Conservation (phyloP, 2,888 invertebrate species). For the Ferrisia virgata region DNA sequence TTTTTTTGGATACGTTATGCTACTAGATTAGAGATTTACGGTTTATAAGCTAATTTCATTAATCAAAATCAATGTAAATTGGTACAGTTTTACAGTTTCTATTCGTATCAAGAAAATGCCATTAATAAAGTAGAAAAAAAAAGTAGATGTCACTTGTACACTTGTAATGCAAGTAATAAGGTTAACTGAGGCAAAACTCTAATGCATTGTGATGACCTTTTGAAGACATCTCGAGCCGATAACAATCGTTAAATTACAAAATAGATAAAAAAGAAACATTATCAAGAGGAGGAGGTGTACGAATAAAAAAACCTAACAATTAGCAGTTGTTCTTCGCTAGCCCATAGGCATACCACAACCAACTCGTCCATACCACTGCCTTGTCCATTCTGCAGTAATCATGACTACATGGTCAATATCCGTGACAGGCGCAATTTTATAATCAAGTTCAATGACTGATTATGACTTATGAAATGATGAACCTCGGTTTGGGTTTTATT, state of each 20-base stretch:
- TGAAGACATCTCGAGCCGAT: constrained; percentile 1
- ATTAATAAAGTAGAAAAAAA: too few relatives aligned
- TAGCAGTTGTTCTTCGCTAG: background rate
- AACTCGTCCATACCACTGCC: background rate
- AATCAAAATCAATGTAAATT: too few relatives aligned
- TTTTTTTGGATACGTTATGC: too few relatives aligned
- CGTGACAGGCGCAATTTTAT: constrained; percentile 23
- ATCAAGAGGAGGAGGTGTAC: background rate
- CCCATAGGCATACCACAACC: background rate
- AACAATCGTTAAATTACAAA: constrained; percentile 14
- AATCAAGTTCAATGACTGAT: constrained; percentile 25
- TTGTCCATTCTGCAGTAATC: background rate
- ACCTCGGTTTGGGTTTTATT: background rate
- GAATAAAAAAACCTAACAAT: background rate
- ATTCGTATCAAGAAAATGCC: background rate
- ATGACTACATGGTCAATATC: constrained; percentile 12
- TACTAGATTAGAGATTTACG: too few relatives aligned
- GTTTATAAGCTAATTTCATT: too few relatives aligned
- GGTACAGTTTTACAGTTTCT: too few relatives aligned
- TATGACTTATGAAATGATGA: constrained; percentile 4
- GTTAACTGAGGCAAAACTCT: background rate
- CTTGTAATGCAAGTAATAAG: background rate
- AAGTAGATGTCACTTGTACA: background rate
- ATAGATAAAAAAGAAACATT: background rate
- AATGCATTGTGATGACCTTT: background rate